Percentiles rank a stretch among this genome's conserved stretches.
These are phyloP conservation scores for Psittacula derbiana DNA, from an alignment of 2,797 vertebrate species.

Conservation along the genomic window DNA sequence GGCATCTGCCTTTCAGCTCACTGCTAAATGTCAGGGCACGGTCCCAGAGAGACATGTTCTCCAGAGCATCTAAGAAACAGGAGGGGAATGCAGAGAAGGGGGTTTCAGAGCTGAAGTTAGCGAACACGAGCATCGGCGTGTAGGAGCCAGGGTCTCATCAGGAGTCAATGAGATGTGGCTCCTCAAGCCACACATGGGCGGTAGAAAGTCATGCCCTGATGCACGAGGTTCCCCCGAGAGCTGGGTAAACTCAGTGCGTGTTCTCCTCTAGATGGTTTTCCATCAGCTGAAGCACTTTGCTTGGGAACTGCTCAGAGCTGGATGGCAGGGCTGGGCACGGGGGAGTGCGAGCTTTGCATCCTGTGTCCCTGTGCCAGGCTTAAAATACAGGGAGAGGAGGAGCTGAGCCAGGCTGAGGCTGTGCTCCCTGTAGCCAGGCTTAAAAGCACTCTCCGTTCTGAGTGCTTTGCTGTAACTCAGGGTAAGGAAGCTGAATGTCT, in stretches of 20 bases:
- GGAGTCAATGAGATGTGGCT: background rate
- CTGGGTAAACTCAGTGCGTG: background rate
- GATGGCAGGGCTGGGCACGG: background rate
- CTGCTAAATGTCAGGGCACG: background rate
- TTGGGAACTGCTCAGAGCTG: background rate
- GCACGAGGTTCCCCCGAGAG: background rate
- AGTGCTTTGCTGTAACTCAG: background rate
- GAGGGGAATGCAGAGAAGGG: background rate
- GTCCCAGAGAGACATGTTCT: background rate
- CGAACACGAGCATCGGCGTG: accelerated
- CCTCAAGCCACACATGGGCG: background rate
- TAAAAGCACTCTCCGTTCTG: background rate
- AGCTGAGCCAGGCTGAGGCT: background rate
- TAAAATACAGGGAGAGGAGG: background rate
- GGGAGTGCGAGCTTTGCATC: background rate
- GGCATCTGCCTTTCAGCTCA: background rate
- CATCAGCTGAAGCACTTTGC: background rate
- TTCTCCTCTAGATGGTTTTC: background rate
- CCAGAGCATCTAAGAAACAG: background rate
- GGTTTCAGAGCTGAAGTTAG: background rate
- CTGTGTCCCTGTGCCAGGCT: background rate
- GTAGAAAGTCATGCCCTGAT: background rate
- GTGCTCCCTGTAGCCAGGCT: background rate
- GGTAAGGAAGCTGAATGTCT: background rate
- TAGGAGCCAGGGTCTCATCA: background rate